Evolutionary conservation across 2,888 invertebrate species (phyloP), one percentile per base, ranked within the genome.

Genomic region (Asteroscopus sphinx): DNA sequence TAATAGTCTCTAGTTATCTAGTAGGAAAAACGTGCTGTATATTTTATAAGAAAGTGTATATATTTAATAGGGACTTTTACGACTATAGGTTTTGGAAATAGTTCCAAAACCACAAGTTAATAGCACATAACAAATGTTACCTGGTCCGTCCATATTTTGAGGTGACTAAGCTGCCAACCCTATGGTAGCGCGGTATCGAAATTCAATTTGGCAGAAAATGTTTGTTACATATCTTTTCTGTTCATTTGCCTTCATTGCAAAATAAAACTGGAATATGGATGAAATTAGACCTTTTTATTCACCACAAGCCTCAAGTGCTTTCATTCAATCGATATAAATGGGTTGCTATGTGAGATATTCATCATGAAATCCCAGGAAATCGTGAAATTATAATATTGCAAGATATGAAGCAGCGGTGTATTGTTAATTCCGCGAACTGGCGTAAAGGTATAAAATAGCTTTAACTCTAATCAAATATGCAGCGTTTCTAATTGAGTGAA

Each of bases 251-350:
- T 67, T 40, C 37, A 46, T 54, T 45, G 58, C 16, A 42, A 30
- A 44, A 56, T 57, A 56, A 61, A 55, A 53, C 11, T 39, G 42
- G 40, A 65, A 63, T 68, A 66, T 61, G 45, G 53, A 72, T 70
- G 48, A 58, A 77, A 76, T 76, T 65, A 65, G 52, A 65, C 59
- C 56, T 66, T 75, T 71, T 70, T 65, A 73, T 74, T 74, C 60
- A 49, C 56, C 65, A 48, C 56, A 55, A 64, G 59, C 40, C 47
- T 48, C 40, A 57, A 33, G 52, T 42, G 53, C 33, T 68, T 58
- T 46, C 33, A 33, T 54, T 64, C 56, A 57, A 70, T 77, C 72
- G 68, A 67, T 66, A 66, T 56, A 32, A 46, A 60, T 47, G n/a
- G n/a, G 53, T 45, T 45, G 53, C 42, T 64, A 63, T 70, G 51